These are phyloP conservation scores for Clamator glandarius DNA, from an alignment of 2,797 vertebrate species.

Conservation along the genomic window DNA sequence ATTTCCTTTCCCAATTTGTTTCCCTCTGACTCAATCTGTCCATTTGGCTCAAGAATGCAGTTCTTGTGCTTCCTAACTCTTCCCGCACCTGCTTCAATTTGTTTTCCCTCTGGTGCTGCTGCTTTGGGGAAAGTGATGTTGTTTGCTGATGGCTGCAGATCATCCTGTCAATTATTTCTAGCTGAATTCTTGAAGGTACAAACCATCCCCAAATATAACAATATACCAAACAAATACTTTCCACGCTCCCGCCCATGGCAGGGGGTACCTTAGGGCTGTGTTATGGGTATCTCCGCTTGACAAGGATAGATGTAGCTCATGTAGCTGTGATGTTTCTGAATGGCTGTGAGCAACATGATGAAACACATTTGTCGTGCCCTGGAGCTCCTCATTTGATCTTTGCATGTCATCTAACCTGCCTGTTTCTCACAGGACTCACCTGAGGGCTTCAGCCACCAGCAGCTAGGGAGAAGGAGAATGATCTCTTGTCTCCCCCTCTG, in stretches of 20 bases:
- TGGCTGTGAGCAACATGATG: neutral
- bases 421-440: neutral
- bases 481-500: neutral
- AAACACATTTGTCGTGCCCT: neutral
- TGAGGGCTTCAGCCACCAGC: neutral
- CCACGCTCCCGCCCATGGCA: fast-evolving
- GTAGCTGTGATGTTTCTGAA: neutral
- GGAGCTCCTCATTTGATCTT: neutral
- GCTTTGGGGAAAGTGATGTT: neutral
- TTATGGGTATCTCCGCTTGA: neutral
- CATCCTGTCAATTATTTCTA: slow-evolving; percentile 22
- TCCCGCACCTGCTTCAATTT: slow-evolving; percentile 51
- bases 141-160: slow-evolving; percentile 36
- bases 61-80: slow-evolving; percentile 31
- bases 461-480: neutral
- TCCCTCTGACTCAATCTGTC: slow-evolving; percentile 57
- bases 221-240: neutral
- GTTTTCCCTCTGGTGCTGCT: slow-evolving; percentile 53
- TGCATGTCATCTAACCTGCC: neutral
- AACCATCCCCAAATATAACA: neutral
- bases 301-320: neutral
- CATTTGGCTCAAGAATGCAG: slow-evolving; percentile 29
- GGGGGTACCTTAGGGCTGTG: neutral
- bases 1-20: slow-evolving; percentile 10
- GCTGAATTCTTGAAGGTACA: neutral